Evolutionary conservation across 2,113 vertebrate genomes (phyloP).

Genomic region (Equus quagga): DNA sequence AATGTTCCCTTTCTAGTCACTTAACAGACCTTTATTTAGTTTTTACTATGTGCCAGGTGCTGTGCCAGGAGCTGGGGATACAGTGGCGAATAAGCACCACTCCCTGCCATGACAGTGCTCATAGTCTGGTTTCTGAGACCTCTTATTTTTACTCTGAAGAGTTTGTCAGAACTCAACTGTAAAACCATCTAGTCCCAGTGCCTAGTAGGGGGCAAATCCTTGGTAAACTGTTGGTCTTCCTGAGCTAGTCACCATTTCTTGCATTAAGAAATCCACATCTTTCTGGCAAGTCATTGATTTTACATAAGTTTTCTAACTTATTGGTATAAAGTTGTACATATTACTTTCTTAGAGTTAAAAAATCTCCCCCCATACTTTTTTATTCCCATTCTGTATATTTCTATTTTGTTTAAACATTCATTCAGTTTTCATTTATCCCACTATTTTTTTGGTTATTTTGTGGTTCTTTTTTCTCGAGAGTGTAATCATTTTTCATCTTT

Average conservation of each 20-base stretch:
- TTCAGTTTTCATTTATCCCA: background rate
- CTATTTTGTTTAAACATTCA: constrained; percentile 23
- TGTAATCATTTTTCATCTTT: constrained; percentile 20
- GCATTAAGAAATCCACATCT: background rate
- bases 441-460: background rate
- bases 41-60: background rate
- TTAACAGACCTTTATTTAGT: background rate
- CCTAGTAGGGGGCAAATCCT: background rate
- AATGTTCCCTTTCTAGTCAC: background rate
- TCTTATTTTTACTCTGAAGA: constrained; percentile 16
- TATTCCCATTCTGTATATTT: background rate
- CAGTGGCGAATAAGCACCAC: background rate
- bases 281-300: constrained; percentile 11
- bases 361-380: background rate
- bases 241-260: constrained; percentile 16
- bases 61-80: background rate
- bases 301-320: constrained; percentile 20
- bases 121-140: background rate
- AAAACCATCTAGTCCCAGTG: background rate
- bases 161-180: background rate
- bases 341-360: constrained; percentile 28
- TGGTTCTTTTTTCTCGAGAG: background rate
- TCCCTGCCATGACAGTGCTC: background rate
- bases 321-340: background rate
- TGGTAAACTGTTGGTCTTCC: background rate